phyloP scores from a whole-genome alignment of 2,113 vertebrate species.

The Muscicapa adusta region DNA sequence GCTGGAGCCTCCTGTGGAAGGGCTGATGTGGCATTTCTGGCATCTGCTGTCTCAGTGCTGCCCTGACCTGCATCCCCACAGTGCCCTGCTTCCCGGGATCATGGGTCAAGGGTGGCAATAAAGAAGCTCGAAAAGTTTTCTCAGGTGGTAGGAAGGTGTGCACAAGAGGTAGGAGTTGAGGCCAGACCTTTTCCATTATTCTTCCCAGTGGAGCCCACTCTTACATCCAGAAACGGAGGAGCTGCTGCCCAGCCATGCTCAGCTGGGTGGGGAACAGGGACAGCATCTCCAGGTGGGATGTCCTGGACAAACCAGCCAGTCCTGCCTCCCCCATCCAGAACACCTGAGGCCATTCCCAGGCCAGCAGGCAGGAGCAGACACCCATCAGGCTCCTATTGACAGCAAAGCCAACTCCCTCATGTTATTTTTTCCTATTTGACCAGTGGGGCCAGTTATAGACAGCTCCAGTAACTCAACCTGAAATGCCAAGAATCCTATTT shows the following conservation, averaged over 20 bases:
- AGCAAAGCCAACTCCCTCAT: not conserved
- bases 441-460: not conserved
- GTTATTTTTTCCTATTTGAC: not conserved
- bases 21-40: not conserved
- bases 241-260: not conserved
- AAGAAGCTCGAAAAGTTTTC: not conserved
- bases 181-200: not conserved
- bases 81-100: fast-evolving
- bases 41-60: not conserved
- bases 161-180: not conserved
- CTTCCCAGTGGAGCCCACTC: not conserved
- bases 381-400: not conserved
- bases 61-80: not conserved
- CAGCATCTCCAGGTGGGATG: not conserved
- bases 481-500: not conserved
- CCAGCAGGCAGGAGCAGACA: not conserved
- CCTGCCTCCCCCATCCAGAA: not conserved
- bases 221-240: not conserved
- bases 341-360: not conserved
- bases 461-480: constrained; percentile 29
- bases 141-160: not conserved
- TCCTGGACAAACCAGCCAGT: not conserved
- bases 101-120: fast-evolving
- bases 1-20: not conserved
- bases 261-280: not conserved